Conservation (phyloP, 2,797 vertebrate genomes). For the Toxotes lorentzi region DNA sequence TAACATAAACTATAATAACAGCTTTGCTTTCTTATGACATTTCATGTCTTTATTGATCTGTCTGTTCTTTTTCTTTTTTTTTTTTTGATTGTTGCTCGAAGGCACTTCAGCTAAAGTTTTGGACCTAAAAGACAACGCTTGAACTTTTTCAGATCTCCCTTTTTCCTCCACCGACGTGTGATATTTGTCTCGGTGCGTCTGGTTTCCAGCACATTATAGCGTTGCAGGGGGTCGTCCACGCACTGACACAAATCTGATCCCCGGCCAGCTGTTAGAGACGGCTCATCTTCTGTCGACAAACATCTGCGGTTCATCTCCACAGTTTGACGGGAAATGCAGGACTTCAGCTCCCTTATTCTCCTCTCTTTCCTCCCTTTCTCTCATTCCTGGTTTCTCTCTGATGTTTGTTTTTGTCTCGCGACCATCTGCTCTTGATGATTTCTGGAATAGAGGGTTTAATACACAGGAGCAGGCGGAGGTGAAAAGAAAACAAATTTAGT, state of each 20-base stretch:
- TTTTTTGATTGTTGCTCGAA: background rate
- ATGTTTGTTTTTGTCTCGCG: slow-evolving; percentile 88
- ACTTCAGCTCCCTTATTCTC: slow-evolving; percentile 81
- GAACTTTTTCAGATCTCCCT: background rate
- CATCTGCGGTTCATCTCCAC: slow-evolving; percentile 93
- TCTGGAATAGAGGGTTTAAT: slow-evolving; percentile 74
- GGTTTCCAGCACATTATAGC: slow-evolving; percentile 43
- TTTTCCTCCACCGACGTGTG: background rate
- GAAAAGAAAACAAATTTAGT: slow-evolving; percentile 44
- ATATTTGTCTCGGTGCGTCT: slow-evolving; percentile 18
- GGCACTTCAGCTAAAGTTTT: background rate
- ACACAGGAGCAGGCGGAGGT: slow-evolving; percentile 45
- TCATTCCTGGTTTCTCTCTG: slow-evolving; percentile 77
- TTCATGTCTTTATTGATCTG: background rate
- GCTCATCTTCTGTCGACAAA: slow-evolving; percentile 86
- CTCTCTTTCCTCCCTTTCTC: slow-evolving; percentile 73
- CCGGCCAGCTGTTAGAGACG: slow-evolving; percentile 85
- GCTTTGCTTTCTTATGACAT: slow-evolving; percentile 4
- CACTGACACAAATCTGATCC: slow-evolving; percentile 86
- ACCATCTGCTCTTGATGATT: slow-evolving; percentile 93
- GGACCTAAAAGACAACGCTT: background rate
- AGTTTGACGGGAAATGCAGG: slow-evolving; percentile 91
- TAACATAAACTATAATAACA: slow-evolving; percentile 13
- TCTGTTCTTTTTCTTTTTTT: background rate
- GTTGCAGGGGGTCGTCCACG: slow-evolving; percentile 79